These are phyloP conservation scores for Stenolophus ochropezus DNA, from an alignment of 2,888 invertebrate genomes.

Conservation along the genomic window DNA sequence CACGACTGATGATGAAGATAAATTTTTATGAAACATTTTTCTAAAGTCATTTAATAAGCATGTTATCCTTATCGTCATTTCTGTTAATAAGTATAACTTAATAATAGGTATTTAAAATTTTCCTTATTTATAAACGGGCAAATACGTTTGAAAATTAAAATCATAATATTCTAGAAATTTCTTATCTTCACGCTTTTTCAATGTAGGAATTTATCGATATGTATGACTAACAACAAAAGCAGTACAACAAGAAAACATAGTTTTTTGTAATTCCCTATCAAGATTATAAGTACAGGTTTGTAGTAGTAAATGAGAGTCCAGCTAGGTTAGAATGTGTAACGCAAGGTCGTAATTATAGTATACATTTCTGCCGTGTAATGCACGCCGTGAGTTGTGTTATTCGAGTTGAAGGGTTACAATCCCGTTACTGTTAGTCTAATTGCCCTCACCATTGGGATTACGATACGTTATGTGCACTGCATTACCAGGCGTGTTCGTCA, in stretches of 20 bases:
- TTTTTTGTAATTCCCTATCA: conserved; percentile 21
- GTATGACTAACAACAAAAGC: not conserved
- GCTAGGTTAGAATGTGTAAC: conserved; percentile 22
- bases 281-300: conserved; percentile 26
- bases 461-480: not conserved
- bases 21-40: too few relatives aligned
- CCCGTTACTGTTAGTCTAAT: not conserved
- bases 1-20: too few relatives aligned
- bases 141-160: too few relatives aligned
- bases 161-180: too few relatives aligned
- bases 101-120: too few relatives aligned
- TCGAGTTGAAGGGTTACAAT: conserved; percentile 29
- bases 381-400: conserved; percentile 16
- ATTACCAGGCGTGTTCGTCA: not conserved
- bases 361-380: conserved; percentile 29
- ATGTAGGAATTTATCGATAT: not conserved
- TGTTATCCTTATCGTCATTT: too few relatives aligned
- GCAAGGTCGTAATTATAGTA: conserved; percentile 35
- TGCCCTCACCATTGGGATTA: not conserved
- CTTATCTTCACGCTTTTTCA: not conserved
- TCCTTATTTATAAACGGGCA: too few relatives aligned
- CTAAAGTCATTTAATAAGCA: too few relatives aligned
- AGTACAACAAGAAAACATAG: conserved; percentile 9
- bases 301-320: conserved; percentile 23
- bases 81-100: too few relatives aligned